phyloP scores from a whole-genome alignment of 2,113 vertebrate genomes.

The Planiliza haematocheilus region DNA sequence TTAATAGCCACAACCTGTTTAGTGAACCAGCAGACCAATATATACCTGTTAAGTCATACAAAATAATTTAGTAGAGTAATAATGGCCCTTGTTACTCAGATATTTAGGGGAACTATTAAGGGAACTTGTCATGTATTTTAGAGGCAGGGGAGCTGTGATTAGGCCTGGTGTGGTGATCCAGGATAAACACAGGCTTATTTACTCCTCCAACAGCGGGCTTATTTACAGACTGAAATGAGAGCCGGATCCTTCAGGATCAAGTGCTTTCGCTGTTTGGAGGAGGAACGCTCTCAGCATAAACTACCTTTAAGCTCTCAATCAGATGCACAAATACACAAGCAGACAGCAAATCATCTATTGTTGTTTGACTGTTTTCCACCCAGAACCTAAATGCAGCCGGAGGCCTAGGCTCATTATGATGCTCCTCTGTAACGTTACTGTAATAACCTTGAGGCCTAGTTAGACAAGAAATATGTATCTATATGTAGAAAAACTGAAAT shows the following conservation, averaged over 20 bases:
- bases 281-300: constrained; percentile 65
- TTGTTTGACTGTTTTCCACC: neutral
- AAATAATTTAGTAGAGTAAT: constrained; percentile 20
- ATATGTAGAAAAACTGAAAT: neutral
- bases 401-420: neutral
- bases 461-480: neutral
- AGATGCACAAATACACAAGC: constrained; percentile 35
- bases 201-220: constrained; percentile 56
- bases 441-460: neutral
- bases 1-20: constrained; percentile 29
- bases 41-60: constrained; percentile 21
- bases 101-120: constrained; percentile 40
- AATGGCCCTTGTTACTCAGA: constrained; percentile 26
- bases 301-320: constrained; percentile 72
- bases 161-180: constrained; percentile 45
- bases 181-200: constrained; percentile 52
- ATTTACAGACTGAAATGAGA: constrained; percentile 75
- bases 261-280: constrained; percentile 66
- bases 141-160: constrained; percentile 21
- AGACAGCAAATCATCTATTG: constrained; percentile 14
- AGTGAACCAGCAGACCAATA: constrained; percentile 6
- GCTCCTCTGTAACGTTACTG: neutral
- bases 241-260: constrained; percentile 68
- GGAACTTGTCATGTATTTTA: constrained; percentile 35
- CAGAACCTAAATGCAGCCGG: neutral